Evolutionary conservation across 2,797 vertebrate species (phyloP), one percentile per base, ranked within the genome.

Genomic region (Leucoraja ocellata): DNA sequence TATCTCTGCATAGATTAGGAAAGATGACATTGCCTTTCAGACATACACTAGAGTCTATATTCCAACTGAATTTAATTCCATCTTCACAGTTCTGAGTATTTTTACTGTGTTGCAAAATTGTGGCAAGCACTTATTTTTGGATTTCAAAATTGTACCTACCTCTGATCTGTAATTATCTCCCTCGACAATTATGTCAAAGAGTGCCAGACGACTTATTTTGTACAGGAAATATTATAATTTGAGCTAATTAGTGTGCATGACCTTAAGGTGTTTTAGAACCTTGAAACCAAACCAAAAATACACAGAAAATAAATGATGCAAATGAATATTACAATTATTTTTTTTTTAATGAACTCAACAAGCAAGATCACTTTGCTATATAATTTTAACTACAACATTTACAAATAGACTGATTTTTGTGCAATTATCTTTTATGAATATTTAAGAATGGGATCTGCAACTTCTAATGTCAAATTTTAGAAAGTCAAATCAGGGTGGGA

Each of bases 301-400:
- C 65, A n/a, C n/a, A 65, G 61, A 65, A 88, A 88, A 88, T 32
- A 88, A n/a, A 13, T 28, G 11, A 11, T 63, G 13, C 11, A 4
- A 4, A 86, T 65, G 28, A 86, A 86, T 86, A 65, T 86, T 86
- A 28, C 1, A 11, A 84, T 58, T 61, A 4, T 39, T 71, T 14
- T 91, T 91, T 68, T 8, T 18, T 25, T 14, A 65, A 54, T 46
- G 36, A 46, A 46, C 86, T 4, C 1, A 46, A 28, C 18, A 21
- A 32, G 28, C 32, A 74, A 74, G 71, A 91, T 91, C 36, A 46
- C 28, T 18, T 74, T 54, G 54, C 23, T 4, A 11, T 74, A 54
- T 91, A 74, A 91, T 91, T 91, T 73, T 91, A 73, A 74, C 71
- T 23, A 46, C 23, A 91, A 14, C 21, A 25, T 91, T 91, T 74